Evolutionary conservation across 2,888 invertebrate genomes (phyloP).

Genomic region (Leucophenga maculata): DNA sequence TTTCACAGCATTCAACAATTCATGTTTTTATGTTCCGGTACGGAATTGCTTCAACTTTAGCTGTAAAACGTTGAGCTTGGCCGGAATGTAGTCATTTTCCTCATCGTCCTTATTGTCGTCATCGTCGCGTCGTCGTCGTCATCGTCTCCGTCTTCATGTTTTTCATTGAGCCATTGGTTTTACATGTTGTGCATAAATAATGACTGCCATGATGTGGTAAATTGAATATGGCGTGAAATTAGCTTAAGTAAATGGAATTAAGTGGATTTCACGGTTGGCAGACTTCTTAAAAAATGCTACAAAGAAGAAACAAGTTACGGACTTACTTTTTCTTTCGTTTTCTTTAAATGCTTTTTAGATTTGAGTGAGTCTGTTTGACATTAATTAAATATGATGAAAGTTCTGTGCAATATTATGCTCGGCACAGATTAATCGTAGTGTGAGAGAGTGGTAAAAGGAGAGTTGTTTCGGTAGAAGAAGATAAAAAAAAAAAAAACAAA

Average conservation of each 20-base stretch:
- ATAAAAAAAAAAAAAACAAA: too few species aligned
- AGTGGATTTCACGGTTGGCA: constrained; percentile 65
- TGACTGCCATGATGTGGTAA: constrained; percentile 67
- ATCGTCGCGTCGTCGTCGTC: too few species aligned
- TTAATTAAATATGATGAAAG: too few species aligned
- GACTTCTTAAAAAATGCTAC: constrained; percentile 31
- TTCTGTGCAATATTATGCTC: too few species aligned
- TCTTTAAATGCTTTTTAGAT: too few species aligned
- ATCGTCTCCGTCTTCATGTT: constrained; percentile 22
- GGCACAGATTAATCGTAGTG: too few species aligned
- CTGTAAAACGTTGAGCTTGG: not conserved
- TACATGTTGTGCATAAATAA: constrained; percentile 70
- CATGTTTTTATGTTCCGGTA: not conserved
- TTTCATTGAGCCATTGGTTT: constrained; percentile 61
- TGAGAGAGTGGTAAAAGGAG: too few species aligned
- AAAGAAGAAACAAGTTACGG: not conserved
- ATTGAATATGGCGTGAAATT: constrained; percentile 70
- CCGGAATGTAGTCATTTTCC: not conserved
- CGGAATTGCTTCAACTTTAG: too few species aligned
- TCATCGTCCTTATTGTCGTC: too few species aligned
- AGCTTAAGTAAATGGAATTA: constrained; percentile 69
- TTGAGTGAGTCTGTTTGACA: too few species aligned
- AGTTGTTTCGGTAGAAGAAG: too few species aligned
- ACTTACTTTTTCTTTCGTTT: too few species aligned
- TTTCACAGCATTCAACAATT: not conserved